Base-by-base conservation (phyloP, 2,113 vertebrate genomes). In the Climacteris rufus region DNA sequence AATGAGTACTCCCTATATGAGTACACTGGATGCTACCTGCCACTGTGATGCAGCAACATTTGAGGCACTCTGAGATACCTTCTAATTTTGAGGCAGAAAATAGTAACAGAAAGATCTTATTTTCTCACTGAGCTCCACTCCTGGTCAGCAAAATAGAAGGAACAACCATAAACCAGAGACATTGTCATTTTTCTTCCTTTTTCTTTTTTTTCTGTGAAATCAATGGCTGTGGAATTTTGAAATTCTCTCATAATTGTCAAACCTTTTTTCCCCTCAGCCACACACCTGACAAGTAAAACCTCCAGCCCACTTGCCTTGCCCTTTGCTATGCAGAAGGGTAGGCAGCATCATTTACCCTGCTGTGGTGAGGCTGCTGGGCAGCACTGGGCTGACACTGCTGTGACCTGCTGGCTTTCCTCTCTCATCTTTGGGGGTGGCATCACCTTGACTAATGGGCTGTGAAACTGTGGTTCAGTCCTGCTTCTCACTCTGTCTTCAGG, bases 341-440 rank as follows among this genome's bases (percentile, higher is more conserved):
- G n/a, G 31, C 24, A 64, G 61, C 47, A 40, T 6, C 31, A 3
- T 10, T 28, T 13, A 4, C 25, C 12, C 8, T 15, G 40, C 61
- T 44, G 20, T 20, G 24, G 24, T 1, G 5, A 5, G 25, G 39
- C 76, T 76, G 35, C 9, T 18, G 44, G 40, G 54, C 45, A 75
- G 45, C 6, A 0, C 28, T 3, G 37, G 15, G 79, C 35, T 33
- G 49, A 4, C 52, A 1, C 69, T n/a, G 44, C 69, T 28, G 30
- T 1, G 6, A 27, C 35, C 69, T 21, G 11, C 2, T 1, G 0
- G 2, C 18, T 20, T 22, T 27, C 59, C 35, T 27, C n/a, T 53
- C 19, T 40, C 45, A 5, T 33, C 45, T 20, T 0, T 0, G 35
- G 23, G 13, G 19, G 11, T 16, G 27, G 31, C 76, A 82, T 24